Evolutionary conservation across 2,113 vertebrate genomes (phyloP).

Genomic region (Astur gentilis): DNA sequence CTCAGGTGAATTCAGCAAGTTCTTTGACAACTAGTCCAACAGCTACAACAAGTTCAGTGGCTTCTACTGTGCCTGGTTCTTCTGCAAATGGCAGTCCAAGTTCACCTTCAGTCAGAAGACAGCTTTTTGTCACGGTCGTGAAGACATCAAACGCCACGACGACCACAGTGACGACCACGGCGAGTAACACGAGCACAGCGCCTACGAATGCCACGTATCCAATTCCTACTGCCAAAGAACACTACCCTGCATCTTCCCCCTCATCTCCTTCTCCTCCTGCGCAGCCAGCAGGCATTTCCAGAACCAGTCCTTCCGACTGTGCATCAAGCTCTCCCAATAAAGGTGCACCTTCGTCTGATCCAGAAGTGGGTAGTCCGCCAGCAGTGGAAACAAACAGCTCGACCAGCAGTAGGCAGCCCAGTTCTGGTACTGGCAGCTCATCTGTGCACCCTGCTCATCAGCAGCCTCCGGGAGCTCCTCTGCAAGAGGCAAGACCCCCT

Average conservation of each 20-base stretch:
- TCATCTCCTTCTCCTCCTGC: constrained; percentile 76
- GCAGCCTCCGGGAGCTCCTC: constrained; percentile 67
- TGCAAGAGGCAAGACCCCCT: constrained; percentile 73
- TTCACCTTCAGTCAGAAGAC: constrained; percentile 91
- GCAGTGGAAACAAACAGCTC: constrained; percentile 52
- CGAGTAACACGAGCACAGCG: constrained; percentile 75
- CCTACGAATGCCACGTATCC: constrained; percentile 77
- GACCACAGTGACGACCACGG: constrained; percentile 75
- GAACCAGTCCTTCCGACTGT: constrained; percentile 77
- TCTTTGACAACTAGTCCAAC: constrained; percentile 74
- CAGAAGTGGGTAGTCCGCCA: constrained; percentile 68
- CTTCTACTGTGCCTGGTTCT: constrained; percentile 75
- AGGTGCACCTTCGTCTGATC: constrained; percentile 65
- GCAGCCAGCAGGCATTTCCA: constrained; percentile 67
- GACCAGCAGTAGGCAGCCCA: constrained; percentile 60
- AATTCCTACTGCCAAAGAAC: constrained; percentile 81
- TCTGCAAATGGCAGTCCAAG: constrained; percentile 77
- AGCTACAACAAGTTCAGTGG: constrained; percentile 69
- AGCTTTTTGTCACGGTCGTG: constrained; percentile 91
- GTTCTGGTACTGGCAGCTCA: constrained; percentile 56
- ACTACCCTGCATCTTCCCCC: constrained; percentile 77
- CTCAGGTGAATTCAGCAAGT: constrained; percentile 77
- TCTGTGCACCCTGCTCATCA: constrained; percentile 70
- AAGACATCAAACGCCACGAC: constrained; percentile 80
- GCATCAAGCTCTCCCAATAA: constrained; percentile 71